A percentile compares a stretch with the other conserved stretches of the same genome.
Conservation (phyloP, 1,140 invertebrate species). For the Ceratina calcarata region DNA sequence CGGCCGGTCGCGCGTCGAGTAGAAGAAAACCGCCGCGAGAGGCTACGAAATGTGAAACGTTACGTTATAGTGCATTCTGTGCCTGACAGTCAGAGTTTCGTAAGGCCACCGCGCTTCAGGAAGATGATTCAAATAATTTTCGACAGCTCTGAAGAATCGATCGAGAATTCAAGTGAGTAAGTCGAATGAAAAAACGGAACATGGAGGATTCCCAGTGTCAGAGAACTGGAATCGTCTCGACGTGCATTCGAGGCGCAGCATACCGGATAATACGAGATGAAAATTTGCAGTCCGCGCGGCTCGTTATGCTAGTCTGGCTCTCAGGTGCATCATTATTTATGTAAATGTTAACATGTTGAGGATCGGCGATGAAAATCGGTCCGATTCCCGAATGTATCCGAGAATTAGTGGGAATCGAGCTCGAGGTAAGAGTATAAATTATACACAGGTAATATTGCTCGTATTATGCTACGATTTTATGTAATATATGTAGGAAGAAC, state of each 20-base stretch:
- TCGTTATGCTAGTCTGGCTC: constrained; percentile 55
- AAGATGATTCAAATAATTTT: constrained; percentile 5
- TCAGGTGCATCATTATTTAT: constrained; percentile 56
- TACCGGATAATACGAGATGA: neutral
- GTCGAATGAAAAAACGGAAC: no score
- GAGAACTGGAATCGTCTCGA: no score
- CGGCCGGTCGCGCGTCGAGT: constrained; percentile 5
- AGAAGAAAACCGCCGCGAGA: constrained; percentile 51
- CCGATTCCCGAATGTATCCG: neutral
- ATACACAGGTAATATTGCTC: neutral
- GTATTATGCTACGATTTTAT: constrained; percentile 4
- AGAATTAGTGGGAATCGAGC: neutral
- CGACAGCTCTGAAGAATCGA: neutral
- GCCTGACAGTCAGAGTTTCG: constrained; percentile 51
- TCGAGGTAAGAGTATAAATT: neutral
- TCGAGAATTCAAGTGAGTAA: neutral
- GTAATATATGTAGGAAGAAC: neutral
- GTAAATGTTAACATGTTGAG: constrained; percentile 54
- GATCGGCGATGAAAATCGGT: neutral
- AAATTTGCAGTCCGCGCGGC: constrained; percentile 47
- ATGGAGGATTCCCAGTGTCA: no score
- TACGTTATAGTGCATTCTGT: constrained; percentile 45
- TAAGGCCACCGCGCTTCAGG: constrained; percentile 32
- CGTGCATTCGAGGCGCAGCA: no score
- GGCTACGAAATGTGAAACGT: constrained; percentile 56